Percentiles rank a stretch among this genome's conserved stretches.
phyloP scores from a whole-genome alignment of 2,888 invertebrate species.

The Stegana nigrithorax region DNA sequence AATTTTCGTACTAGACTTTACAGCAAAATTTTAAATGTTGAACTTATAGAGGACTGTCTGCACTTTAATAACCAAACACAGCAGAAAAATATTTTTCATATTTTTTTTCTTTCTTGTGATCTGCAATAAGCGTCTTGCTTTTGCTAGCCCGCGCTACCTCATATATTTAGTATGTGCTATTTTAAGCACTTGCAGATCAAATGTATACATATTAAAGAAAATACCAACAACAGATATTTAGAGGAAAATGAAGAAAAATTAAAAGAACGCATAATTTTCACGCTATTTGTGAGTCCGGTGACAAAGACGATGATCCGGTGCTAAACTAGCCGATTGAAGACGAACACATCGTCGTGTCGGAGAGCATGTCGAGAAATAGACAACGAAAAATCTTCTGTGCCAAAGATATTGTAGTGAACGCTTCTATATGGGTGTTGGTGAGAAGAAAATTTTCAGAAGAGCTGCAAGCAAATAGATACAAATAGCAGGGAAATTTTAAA shows the following conservation, averaged over 20 bases:
- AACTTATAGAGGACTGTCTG: too few relatives aligned
- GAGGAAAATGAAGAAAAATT: conserved; percentile 24
- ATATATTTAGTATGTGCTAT: conserved; percentile 33
- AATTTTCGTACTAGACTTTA: too few relatives aligned
- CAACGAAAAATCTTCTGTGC: conserved; percentile 23
- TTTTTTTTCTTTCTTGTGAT: too few relatives aligned
- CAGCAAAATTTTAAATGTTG: too few relatives aligned
- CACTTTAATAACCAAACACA: too few relatives aligned
- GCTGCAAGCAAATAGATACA: conserved; percentile 5
- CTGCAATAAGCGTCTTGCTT: not conserved
- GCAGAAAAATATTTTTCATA: too few relatives aligned
- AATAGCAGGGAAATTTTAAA: conserved; percentile 21
- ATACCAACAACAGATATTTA: conserved; percentile 26
- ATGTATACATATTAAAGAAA: conserved; percentile 19
- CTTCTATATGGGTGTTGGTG: not conserved
- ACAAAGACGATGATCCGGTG: not conserved
- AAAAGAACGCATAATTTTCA: conserved; percentile 48
- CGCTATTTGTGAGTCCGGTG: conserved; percentile 21
- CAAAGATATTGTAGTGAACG: too few relatives aligned
- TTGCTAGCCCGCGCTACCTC: not conserved
- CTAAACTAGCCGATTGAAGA: not conserved
- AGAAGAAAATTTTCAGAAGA: conserved; percentile 14
- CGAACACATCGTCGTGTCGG: not conserved
- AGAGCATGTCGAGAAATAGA: not conserved
- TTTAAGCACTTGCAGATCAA: conserved; percentile 50